Conservation (phyloP, 2,797 vertebrate genomes). For the Tokudaia tokunoshimensis region DNA sequence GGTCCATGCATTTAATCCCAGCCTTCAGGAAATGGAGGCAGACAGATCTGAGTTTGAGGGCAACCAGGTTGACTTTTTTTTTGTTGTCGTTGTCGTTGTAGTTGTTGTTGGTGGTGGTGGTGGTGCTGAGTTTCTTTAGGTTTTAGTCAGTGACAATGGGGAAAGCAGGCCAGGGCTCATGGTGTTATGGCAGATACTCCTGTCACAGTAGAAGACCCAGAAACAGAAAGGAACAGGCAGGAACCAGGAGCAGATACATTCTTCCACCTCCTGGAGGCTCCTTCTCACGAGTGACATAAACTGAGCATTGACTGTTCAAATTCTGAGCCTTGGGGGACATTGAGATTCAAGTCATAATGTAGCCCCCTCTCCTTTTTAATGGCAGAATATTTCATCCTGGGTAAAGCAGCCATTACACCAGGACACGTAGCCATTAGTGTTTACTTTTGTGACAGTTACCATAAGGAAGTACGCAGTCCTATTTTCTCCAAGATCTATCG, state of each 20-base stretch:
- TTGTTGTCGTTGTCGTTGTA: neutral
- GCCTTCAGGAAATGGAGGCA: neutral
- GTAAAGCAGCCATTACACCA: neutral
- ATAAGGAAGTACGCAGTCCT: neutral
- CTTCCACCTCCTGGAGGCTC: neutral
- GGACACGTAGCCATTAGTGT: neutral
- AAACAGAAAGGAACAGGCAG: neutral
- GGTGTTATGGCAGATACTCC: neutral
- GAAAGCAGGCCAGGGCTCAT: neutral
- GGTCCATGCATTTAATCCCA: too few relatives aligned
- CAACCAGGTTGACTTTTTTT: too few relatives aligned
- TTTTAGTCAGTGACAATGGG: neutral
- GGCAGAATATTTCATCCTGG: neutral
- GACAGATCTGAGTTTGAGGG: neutral
- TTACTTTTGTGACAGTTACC: neutral
- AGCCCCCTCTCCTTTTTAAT: neutral
- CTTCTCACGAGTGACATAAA: neutral
- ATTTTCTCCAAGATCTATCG: neutral
- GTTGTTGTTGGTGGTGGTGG: too few relatives aligned
- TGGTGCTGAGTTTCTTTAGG: neutral
- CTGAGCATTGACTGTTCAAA: neutral
- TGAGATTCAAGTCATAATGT: neutral
- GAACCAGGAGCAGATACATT: neutral
- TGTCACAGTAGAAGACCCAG: neutral
- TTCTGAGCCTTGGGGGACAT: neutral